phyloP scores from a whole-genome alignment of 2,113 vertebrate genomes.

The Porphyrio hochstetteri region DNA sequence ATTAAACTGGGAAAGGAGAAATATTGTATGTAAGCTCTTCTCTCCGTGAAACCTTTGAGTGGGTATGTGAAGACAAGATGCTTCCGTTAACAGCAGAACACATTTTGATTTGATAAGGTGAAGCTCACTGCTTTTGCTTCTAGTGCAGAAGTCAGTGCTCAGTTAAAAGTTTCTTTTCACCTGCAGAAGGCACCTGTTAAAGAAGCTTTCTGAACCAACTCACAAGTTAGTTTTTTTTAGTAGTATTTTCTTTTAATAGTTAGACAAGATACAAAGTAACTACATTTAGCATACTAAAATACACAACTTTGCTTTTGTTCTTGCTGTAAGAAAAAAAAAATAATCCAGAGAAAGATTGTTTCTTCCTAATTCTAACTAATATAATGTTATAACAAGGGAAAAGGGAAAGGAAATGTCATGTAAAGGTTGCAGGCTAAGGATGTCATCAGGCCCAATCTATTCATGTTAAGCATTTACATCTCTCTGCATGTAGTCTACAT shows the following conservation, averaged over 20 bases:
- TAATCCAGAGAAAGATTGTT: neutral
- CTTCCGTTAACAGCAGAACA: conserved; percentile 20
- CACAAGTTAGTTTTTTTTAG: neutral
- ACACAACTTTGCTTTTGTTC: neutral
- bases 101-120: conserved; percentile 19
- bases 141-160: neutral
- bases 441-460: neutral
- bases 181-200: neutral
- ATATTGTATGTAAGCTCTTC: conserved; percentile 40
- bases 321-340: neutral
- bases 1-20: conserved; percentile 54
- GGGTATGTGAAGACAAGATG: conserved; percentile 35
- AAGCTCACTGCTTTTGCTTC: neutral
- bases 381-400: neutral
- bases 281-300: neutral
- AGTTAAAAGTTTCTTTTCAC: neutral
- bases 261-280: neutral
- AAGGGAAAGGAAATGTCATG: conserved; percentile 27
- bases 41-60: conserved; percentile 43
- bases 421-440: neutral
- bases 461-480: conserved; percentile 25
- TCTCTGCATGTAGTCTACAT: conserved; percentile 45
- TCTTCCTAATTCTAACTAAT: neutral
- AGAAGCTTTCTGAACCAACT: neutral
- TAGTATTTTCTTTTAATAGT: neutral